Conservation (phyloP, 2,797 vertebrate genomes). For the Chelidonichthys spinosus region DNA sequence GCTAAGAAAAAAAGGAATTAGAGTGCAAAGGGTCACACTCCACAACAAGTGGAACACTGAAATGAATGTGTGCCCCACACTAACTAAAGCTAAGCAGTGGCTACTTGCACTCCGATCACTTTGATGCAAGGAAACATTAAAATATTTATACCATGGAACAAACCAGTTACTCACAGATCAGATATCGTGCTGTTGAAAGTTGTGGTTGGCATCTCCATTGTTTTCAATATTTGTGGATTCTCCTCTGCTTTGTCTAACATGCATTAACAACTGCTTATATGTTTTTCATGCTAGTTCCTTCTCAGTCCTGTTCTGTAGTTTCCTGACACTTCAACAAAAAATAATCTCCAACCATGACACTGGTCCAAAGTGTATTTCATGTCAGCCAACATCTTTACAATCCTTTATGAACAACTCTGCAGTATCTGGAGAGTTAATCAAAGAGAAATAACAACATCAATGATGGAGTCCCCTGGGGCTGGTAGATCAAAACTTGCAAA, state of each 20-base stretch:
- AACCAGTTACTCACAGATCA: not conserved
- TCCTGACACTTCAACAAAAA: not conserved
- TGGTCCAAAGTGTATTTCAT: not conserved
- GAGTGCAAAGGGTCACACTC: not conserved
- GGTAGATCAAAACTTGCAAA: too few species aligned
- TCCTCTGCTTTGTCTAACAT: too few species aligned
- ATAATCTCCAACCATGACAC: not conserved
- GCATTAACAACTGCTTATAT: not conserved
- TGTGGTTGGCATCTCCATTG: not conserved
- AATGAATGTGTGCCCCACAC: not conserved
- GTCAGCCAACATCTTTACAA: not conserved
- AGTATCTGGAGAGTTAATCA: too few species aligned
- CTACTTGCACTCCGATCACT: too few species aligned
- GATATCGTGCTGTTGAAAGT: not conserved
- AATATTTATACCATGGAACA: too few species aligned
- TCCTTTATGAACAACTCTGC: not conserved
- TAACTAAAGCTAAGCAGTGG: too few species aligned
- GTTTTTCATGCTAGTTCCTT: not conserved
- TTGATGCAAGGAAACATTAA: not conserved
- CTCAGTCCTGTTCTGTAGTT: not conserved
- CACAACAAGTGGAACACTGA: not conserved
- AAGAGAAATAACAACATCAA: too few species aligned
- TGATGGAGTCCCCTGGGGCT: too few species aligned
- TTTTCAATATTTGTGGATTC: too few species aligned
- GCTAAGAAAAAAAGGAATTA: not conserved